Evolutionary conservation across 2,113 vertebrate species (phyloP), one percentile per base, ranked within the genome.

Genomic region (Amphiprion percula): DNA sequence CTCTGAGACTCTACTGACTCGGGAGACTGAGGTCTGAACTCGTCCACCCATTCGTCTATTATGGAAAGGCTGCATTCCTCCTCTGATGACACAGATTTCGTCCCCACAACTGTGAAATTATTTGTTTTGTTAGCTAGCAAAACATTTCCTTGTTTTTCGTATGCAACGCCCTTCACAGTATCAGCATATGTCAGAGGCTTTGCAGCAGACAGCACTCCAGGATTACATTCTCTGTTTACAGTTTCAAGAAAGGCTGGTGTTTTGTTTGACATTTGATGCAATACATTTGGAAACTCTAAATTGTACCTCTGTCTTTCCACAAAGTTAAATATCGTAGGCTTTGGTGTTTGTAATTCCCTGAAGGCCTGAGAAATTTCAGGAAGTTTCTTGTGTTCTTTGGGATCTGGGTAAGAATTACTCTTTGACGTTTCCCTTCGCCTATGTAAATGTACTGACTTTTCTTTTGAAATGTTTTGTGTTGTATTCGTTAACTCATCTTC

Each of bases 301-400:
- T 37, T 49, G 15, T 75, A 85, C n/a, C 65, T 82, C 59, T 41
- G 52, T 39, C 65, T 88, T 4, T 78, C 55, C 0, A 66, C 44
- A 0, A 92, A 63, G 6, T 83, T 58, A 58, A 87, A 93, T 0
- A 84, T 53, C 4, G 71, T 17, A 55, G 60, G 46, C 67, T 56
- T 33, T 0, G 6, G 2, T 10, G 2, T 10, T 55, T 21, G 7
- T 24, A 7, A 0, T 41, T 74, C 5, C 15, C 23, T 21, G 0
- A 56, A 39, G 3, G 10, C 28, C 0, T 28, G 0, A n/a, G 0
- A 15, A 0, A 0, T 17, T 19, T 78, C 26, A 12, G 0, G 0
- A 8, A 10, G 24, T 11, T 67, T 5, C 21, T 39, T 30, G 0
- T 64, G 1, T 53, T 58, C 1, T 30, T 68, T 49, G 0, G 10